Base-by-base conservation (phyloP, 2,113 vertebrate species). In the Hydropotes inermis region DNA sequence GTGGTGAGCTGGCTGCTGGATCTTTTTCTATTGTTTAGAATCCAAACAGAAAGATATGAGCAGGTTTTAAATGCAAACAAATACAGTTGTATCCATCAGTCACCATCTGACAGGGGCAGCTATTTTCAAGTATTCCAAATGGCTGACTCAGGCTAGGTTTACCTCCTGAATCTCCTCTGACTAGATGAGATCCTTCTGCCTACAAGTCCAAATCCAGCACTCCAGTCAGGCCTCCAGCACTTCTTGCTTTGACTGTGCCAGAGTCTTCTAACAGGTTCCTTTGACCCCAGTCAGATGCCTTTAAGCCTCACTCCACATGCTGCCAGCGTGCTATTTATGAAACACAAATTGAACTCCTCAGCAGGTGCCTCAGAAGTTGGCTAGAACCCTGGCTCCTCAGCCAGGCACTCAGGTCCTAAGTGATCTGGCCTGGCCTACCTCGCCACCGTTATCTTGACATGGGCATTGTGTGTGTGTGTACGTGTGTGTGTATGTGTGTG, bases 31-130 rank as follows among this genome's bases (percentile, higher is more conserved):
- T 52, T 60, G 17, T 30, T 84, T 61, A 91, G 76, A 78, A 89
- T 79, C 19, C 1, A 4, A 88, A 76, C 28, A 45, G 83, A 94
- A 70, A 92, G 84, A 89, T 15, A 82, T 1, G 23, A 74, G 14
- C 36, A 67, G 16, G 33, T 52, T 96, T 94, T 57, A 96, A 92
- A 57, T 11, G 58, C 30, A 60, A 96, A 94, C 17, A 64, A 64
- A 89, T 36, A 64, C 8, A 61, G 54, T 78, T 27, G 23, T 3
- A 47, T 78, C 67, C 6, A 45, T 27, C 50, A 87, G n/a, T 52
- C n/a, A 58, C 81, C 85, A 58, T 3, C 13, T 0, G 33, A 79
- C 57, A 33, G 0, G 17, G 45, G 36, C 33, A 17, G 57, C 30
- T 30, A 54, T 50, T 78, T 85, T n/a, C 45, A 85, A 23, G 28